Conservation (phyloP, 2,797 vertebrate species). For the Acrossocheilus fasciatus region DNA sequence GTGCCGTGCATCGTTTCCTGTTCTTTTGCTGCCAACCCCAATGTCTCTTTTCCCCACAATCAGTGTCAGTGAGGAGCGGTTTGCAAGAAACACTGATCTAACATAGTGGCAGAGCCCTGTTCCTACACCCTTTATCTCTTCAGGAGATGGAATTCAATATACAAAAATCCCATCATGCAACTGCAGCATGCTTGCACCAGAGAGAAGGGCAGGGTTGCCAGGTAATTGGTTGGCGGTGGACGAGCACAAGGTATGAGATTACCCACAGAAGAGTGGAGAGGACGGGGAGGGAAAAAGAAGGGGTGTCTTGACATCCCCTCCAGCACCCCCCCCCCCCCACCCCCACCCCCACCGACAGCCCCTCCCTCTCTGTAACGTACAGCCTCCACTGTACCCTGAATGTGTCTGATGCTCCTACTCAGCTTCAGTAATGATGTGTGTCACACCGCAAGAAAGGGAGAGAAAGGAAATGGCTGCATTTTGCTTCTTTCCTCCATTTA, state of each 20-base stretch:
- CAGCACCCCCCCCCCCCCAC: constrained; percentile 21
- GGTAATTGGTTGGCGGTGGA: constrained; percentile 94
- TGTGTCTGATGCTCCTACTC: constrained; percentile 52
- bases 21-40: constrained; percentile 73
- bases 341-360: constrained; percentile 54
- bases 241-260: constrained; percentile 84
- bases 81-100: constrained; percentile 85
- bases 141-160: constrained; percentile 94
- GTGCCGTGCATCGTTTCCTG: constrained; percentile 16
- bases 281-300: constrained; percentile 48
- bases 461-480: constrained; percentile 61
- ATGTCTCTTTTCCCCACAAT: constrained; percentile 84
- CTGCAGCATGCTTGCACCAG: constrained; percentile 91
- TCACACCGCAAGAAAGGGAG: constrained; percentile 55
- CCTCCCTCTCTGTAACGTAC: constrained; percentile 73
- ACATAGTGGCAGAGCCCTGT: constrained; percentile 89
- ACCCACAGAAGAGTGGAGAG: constrained; percentile 78
- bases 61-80: constrained; percentile 81
- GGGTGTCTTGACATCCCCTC: constrained; percentile 76
- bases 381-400: constrained; percentile 63
- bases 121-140: constrained; percentile 90
- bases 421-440: constrained; percentile 72
- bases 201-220: constrained; percentile 92
- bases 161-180: constrained; percentile 88
- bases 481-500: constrained; percentile 68